Evolutionary conservation across 2,888 invertebrate genomes (phyloP).

Genomic region (Nymphalis urticae): DNA sequence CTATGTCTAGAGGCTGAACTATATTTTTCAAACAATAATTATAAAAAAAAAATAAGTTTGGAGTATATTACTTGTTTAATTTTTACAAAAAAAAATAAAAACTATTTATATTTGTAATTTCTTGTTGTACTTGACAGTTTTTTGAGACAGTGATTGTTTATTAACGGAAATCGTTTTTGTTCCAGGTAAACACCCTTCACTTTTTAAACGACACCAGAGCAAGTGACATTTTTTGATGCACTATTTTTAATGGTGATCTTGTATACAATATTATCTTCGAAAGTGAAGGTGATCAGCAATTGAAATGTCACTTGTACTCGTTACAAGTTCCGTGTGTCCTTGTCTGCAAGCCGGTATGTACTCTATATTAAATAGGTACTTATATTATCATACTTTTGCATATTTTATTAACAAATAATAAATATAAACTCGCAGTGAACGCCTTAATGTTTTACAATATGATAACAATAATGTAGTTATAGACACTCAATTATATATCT

Average conservation of each 20-base stretch:
- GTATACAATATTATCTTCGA: slow-evolving; percentile 44
- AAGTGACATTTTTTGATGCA: slow-evolving; percentile 27
- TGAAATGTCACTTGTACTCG: slow-evolving; percentile 59
- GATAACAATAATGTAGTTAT: neutral
- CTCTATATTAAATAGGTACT: slow-evolving; percentile 16
- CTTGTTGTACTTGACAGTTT: no score
- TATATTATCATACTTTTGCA: neutral
- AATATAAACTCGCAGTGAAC: neutral
- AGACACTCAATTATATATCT: no score
- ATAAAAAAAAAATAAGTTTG: no score
- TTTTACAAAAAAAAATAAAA: no score
- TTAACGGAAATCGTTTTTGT: slow-evolving; percentile 41
- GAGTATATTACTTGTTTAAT: no score
- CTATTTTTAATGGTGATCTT: slow-evolving; percentile 10
- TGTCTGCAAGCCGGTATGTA: slow-evolving; percentile 39
- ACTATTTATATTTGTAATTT: no score
- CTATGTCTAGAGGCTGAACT: no score
- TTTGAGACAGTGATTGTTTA: neutral
- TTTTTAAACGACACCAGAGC: slow-evolving; percentile 20
- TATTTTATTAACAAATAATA: neutral
- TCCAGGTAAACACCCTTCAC: slow-evolving; percentile 45
- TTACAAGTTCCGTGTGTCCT: slow-evolving; percentile 60
- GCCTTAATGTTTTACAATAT: neutral
- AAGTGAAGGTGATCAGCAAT: slow-evolving; percentile 56
- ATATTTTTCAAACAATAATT: no score